Evolutionary conservation across 1,140 invertebrate species (phyloP).

Genomic region (Drosophila equinoxialis): DNA sequence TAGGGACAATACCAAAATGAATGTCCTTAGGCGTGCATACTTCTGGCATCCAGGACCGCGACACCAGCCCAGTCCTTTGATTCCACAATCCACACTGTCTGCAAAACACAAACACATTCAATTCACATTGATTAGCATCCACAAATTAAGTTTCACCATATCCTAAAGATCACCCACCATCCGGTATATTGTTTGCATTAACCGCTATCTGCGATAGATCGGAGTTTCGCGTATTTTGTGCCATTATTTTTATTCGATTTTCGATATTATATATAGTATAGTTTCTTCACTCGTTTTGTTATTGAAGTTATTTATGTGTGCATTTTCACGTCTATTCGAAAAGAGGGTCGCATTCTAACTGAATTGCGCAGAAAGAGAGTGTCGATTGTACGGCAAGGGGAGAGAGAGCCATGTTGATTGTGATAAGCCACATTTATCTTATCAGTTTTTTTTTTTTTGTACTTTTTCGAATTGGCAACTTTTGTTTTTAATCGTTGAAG

Average conservation of each 20-base stretch:
- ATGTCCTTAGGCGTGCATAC: conserved; percentile 85
- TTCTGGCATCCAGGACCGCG: conserved; percentile 84
- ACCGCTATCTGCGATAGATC: conserved; percentile 76
- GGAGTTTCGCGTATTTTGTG: conserved; percentile 62
- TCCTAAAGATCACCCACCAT: conserved; percentile 54
- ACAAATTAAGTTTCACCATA: not conserved
- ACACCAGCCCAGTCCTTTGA: conserved; percentile 84
- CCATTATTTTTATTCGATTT: conserved; percentile 56
- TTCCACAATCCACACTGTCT: conserved; percentile 87
- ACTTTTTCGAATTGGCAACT: conserved; percentile 30
- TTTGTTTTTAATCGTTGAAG: conserved; percentile 32
- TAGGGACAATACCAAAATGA: conserved; percentile 84
- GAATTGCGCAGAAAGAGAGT: conserved; percentile 24
- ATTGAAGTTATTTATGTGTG: conserved; percentile 29
- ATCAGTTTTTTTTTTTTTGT: conserved; percentile 36
- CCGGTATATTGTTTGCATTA: conserved; percentile 75
- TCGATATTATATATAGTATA: conserved; percentile 27
- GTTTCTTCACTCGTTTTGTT: conserved; percentile 19
- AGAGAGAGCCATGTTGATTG: conserved; percentile 8
- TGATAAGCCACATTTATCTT: conserved; percentile 50
- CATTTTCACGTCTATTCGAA: conserved; percentile 71
- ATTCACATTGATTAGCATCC: not conserved
- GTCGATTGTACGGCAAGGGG: not conserved
- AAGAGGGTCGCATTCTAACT: conserved; percentile 45
- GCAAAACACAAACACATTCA: conserved; percentile 1